phyloP scores from a whole-genome alignment of 2,113 vertebrate genomes.

The Cebidichthys violaceus region DNA sequence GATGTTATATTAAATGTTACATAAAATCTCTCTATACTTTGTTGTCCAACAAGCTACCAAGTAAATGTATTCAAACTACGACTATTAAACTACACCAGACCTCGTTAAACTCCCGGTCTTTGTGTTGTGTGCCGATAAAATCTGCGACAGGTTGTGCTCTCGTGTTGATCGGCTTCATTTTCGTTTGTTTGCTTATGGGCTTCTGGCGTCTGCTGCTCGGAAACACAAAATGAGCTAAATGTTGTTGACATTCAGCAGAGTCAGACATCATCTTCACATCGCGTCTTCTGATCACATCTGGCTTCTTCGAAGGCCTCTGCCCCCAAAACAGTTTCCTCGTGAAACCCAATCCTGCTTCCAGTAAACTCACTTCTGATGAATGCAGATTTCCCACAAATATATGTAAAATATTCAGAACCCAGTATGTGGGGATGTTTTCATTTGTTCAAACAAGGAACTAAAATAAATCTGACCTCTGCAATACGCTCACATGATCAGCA shows the following conservation, averaged over 20 bases:
- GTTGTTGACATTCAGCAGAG: too few species aligned
- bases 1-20: not conserved
- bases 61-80: too few species aligned
- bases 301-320: not conserved
- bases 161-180: too few species aligned
- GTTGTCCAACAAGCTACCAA: not conserved
- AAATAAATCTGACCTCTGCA: too few species aligned
- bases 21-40: not conserved
- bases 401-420: too few species aligned
- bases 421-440: too few species aligned
- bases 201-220: too few species aligned
- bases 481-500: not conserved
- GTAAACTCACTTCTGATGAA: not conserved
- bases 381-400: not conserved
- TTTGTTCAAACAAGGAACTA: too few species aligned
- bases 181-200: too few species aligned
- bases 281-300: slow-evolving; percentile 2
- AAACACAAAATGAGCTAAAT: too few species aligned
- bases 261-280: not conserved
- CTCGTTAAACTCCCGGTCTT: not conserved
- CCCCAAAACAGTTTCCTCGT: not conserved
- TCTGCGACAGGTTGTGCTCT: too few species aligned
- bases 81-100: not conserved
- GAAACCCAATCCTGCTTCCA: not conserved
- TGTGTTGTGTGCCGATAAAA: not conserved